phyloP scores from a whole-genome alignment of 1,140 invertebrate genomes.

The Drosophila quadrilineata region DNA sequence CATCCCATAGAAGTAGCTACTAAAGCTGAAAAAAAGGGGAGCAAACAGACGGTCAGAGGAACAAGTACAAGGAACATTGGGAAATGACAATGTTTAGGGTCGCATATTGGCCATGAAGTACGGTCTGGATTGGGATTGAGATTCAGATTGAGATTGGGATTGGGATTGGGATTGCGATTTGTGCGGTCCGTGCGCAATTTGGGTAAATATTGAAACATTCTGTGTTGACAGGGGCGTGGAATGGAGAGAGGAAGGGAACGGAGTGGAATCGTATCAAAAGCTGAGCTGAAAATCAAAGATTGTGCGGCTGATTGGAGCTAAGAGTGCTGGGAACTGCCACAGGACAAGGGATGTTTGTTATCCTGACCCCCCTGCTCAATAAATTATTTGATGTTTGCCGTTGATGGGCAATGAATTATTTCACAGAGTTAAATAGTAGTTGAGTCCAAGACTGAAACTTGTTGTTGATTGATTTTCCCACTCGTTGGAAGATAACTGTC shows the following conservation, averaged over 20 bases:
- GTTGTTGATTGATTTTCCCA: conserved; percentile 48
- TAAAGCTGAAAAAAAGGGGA: no score
- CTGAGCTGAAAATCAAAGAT: conserved; percentile 62
- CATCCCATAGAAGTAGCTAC: no score
- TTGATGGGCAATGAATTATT: conserved; percentile 47
- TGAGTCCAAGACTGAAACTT: no score
- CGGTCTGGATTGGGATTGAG: no score
- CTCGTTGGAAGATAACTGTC: conserved; percentile 28
- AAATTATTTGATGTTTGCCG: conserved; percentile 33
- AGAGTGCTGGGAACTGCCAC: neutral
- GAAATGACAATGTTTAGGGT: conserved; percentile 61
- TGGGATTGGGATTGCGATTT: no score
- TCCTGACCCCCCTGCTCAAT: neutral
- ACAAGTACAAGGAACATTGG: no score
- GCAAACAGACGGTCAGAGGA: conserved; percentile 42
- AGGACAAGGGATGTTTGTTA: conserved; percentile 42
- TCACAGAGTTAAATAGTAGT: conserved; percentile 32
- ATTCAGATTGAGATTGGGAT: no score
- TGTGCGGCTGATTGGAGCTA: conserved; percentile 64
- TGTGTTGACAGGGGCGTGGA: neutral
- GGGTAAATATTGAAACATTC: conserved; percentile 78
- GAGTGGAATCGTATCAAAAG: conserved; percentile 7
- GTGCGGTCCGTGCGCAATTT: conserved; percentile 52
- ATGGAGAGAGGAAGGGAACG: neutral
- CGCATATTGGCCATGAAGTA: conserved; percentile 57